Conservation (phyloP, 2,797 vertebrate genomes). For the Diglossa cyanea region DNA sequence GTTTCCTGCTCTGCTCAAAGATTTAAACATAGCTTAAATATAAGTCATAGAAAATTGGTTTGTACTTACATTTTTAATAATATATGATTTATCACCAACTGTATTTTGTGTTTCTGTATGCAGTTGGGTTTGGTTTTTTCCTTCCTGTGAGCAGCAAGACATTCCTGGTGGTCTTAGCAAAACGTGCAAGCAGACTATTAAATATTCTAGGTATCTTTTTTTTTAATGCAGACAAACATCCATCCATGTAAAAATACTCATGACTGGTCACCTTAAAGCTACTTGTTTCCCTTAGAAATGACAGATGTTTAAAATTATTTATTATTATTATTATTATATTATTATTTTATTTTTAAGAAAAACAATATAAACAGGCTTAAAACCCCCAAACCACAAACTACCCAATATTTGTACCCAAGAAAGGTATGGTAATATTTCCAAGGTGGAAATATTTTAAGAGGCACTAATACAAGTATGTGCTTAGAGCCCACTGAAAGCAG, state of each 20-base stretch:
- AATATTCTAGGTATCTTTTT: background rate
- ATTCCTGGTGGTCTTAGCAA: background rate
- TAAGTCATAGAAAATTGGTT: background rate
- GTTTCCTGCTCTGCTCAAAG: slow-evolving; percentile 22
- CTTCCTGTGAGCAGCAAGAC: background rate
- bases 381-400: background rate
- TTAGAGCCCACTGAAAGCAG: background rate
- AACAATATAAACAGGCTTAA: background rate
- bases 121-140: background rate
- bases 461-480: background rate
- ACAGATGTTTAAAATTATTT: background rate
- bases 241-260: background rate
- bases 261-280: background rate
- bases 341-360: background rate
- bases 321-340: background rate
- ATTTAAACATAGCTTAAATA: slow-evolving; percentile 37
- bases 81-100: background rate
- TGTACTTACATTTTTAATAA: slow-evolving; percentile 9
- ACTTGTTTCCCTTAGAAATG: background rate
- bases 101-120: background rate
- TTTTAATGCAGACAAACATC: background rate
- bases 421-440: background rate
- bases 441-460: background rate
- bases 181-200: background rate
- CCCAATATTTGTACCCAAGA: background rate